Percentiles rank a stretch among this genome's conserved stretches.
These are phyloP conservation scores for Siphonodentalium dalli DNA, from an alignment of 2,888 invertebrate species.

Conservation along the genomic window DNA sequence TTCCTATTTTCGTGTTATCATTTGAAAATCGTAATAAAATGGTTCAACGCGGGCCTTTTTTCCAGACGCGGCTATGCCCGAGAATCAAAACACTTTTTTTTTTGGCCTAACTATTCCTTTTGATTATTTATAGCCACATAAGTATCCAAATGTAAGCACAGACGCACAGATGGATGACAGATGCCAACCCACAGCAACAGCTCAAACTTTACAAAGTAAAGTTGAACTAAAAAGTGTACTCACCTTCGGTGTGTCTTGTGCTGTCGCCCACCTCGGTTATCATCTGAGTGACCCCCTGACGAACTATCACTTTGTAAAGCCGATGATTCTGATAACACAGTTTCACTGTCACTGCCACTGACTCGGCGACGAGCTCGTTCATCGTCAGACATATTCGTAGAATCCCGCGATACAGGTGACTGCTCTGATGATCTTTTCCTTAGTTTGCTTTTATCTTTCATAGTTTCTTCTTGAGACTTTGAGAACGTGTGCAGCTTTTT, in stretches of 20 bases:
- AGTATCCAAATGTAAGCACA: no score
- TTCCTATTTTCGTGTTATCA: no score
- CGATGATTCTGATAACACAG: conserved; percentile 26
- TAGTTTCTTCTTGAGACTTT: conserved; percentile 40
- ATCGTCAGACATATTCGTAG: conserved; percentile 18
- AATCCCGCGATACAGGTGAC: conserved; percentile 22
- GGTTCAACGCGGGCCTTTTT: no score
- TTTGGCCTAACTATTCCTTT: no score
- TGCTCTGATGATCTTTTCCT: conserved; percentile 29
- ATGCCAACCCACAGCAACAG: no score
- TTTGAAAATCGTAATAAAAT: no score
- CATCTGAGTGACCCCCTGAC: conserved; percentile 50
- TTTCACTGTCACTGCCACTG: conserved; percentile 41
- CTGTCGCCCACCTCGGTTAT: conserved; percentile 31
- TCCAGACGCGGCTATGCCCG: no score
- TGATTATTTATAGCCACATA: no score
- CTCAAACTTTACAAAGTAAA: no score
- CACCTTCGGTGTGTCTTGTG: conserved; percentile 47
- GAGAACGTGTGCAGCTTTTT: conserved; percentile 48
- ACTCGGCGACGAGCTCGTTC: conserved; percentile 12
- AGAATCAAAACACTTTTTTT: no score
- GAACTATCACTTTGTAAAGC: conserved; percentile 42
- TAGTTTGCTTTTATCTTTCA: conserved; percentile 31
- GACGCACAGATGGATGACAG: no score
- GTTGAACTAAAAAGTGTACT: no score